These are phyloP conservation scores for Geotrypetes seraphini DNA, from an alignment of 2,797 vertebrate species.

Conservation along the genomic window DNA sequence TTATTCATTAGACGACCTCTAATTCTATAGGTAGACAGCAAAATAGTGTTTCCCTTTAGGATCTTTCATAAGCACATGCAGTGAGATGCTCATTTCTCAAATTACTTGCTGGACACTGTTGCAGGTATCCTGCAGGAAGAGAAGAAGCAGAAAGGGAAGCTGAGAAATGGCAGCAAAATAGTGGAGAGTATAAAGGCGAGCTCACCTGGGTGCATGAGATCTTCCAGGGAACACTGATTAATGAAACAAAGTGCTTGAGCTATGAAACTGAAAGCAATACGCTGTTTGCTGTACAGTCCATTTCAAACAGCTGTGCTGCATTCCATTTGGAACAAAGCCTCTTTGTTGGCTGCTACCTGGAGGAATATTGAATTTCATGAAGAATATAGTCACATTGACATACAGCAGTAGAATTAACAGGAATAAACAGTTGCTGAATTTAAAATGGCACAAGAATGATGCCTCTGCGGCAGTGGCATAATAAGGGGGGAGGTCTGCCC, in stretches of 20 bases:
- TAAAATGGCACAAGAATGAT: too few species aligned
- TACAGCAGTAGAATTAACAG: too few species aligned
- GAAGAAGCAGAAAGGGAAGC: constrained; percentile 89
- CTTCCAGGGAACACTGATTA: constrained; percentile 96
- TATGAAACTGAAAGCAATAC: constrained; percentile 81
- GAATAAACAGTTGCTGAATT: too few species aligned
- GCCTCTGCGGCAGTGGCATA: too few species aligned
- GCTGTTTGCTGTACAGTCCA: not conserved
- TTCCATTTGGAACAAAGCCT: constrained; percentile 6
- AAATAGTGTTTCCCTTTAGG: constrained; percentile 42
- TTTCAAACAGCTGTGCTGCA: not conserved
- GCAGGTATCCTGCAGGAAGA: constrained; percentile 96
- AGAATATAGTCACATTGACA: too few species aligned
- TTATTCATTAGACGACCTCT: too few species aligned
- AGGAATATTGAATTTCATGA: too few species aligned
- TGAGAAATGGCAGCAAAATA: constrained; percentile 75
- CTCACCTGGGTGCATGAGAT: constrained; percentile 96
- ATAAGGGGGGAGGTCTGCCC: too few species aligned
- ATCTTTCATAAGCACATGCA: constrained; percentile 99
- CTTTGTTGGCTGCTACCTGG: too few species aligned
- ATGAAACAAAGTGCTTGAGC: constrained; percentile 96
- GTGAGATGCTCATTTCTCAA: constrained; percentile 94
- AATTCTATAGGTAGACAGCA: not conserved
- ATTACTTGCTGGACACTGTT: constrained; percentile 95
- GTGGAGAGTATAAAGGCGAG: constrained; percentile 78